phyloP scores from a whole-genome alignment of 2,888 invertebrate species.

The Prionchulus punctatus region DNA sequence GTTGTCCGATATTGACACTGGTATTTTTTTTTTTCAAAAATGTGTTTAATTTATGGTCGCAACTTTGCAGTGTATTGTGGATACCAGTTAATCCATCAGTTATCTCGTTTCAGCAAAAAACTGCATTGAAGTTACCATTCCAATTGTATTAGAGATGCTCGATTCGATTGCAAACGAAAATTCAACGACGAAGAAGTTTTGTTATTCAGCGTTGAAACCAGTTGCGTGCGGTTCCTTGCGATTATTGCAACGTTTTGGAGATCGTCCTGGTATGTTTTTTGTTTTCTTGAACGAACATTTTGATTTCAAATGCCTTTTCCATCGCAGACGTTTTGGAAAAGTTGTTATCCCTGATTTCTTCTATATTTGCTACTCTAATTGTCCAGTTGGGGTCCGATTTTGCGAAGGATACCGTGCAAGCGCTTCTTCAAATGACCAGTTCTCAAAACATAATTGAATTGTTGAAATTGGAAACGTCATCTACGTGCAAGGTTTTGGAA shows the following conservation, averaged over 20 bases:
- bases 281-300: too few relatives aligned
- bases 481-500: not conserved
- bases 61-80: not conserved
- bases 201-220: not conserved
- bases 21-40: too few relatives aligned
- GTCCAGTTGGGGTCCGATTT: slow-evolving; percentile 1
- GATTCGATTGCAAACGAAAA: not conserved
- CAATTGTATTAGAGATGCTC: not conserved
- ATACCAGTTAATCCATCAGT: too few relatives aligned
- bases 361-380: not conserved
- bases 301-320: too few relatives aligned
- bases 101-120: not conserved
- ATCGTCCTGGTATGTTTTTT: too few relatives aligned
- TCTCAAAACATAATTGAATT: not conserved
- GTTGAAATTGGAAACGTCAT: not conserved
- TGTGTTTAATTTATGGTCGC: too few relatives aligned
- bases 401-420: not conserved
- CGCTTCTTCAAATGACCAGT: not conserved
- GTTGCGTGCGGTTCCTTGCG: not conserved
- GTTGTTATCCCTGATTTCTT: not conserved
- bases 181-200: not conserved
- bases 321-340: not conserved
- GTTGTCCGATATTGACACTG: not conserved
- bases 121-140: not conserved
- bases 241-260: not conserved